Base-by-base conservation (phyloP, 2,113 vertebrate species). In the Lucifuga dentata region DNA sequence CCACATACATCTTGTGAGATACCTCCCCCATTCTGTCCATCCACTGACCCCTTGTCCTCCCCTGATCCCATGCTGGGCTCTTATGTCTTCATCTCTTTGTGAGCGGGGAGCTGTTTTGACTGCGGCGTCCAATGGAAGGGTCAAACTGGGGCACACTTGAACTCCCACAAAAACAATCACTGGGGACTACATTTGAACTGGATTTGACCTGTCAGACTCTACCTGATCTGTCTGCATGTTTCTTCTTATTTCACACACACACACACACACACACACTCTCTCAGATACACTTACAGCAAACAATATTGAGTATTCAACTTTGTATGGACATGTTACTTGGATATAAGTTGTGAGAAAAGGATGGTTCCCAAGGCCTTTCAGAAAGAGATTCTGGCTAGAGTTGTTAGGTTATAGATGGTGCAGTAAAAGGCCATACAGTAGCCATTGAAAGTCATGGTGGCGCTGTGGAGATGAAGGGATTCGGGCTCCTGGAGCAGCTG, bases 141-240 rank as follows among this genome's bases (percentile, higher is more conserved):
- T 74, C 81, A 88, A 73, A 68, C 36, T 32, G 19, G 73, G 77
- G 65, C 81, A 86, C 80, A 87, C 88, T 89, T 89, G 89, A 89
- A 90, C 89, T 90, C 85, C 72, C 69, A 64, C 57, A 52, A 61
- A 70, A 79, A 68, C 52, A 49, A 76, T 72, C 71, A 61, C 76
- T 24, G 40, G 39, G 68, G 71, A 73, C 53, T 36, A 45, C 11
- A 19, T 83, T 68, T 88, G 79, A 88, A 76, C 84, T 83, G 56
- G 17, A 79, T 86, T 81, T 87, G 82, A 80, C 78, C 83, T 39
- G 48, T 40, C 13, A 38, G 49, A 40, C 71, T 56, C 1, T 17
- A 79, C 39, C 57, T 66, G 43, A 55, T 67, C 60, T 59, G 24
- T 19, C n/a, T n/a, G n/a, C n/a, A 5, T 32, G n/a, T 33, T 57